phyloP scores from a whole-genome alignment of 2,888 invertebrate species.

The Eumacrocentrus americanus region DNA sequence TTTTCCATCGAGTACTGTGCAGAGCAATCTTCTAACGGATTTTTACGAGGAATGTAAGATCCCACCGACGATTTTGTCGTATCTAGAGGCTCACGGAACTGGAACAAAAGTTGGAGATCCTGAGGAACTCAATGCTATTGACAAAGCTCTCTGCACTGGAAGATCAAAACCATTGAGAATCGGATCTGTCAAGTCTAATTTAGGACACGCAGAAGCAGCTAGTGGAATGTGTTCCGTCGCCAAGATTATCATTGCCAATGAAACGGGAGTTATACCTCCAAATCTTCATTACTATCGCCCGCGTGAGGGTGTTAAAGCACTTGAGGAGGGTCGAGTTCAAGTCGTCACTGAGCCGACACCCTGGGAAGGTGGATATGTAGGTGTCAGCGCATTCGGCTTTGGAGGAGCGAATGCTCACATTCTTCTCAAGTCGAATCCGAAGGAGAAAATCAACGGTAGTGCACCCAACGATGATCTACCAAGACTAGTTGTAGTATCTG shows the following conservation, averaged over 20 bases:
- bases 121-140: slow-evolving; percentile 85
- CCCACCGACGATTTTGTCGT: slow-evolving; percentile 66
- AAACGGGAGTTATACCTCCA: slow-evolving; percentile 79
- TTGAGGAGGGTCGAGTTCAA: slow-evolving; percentile 68
- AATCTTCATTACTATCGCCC: slow-evolving; percentile 80
- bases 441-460: slow-evolving; percentile 69
- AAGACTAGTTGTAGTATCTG: slow-evolving; percentile 76
- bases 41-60: slow-evolving; percentile 69
- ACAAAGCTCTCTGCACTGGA: slow-evolving; percentile 76
- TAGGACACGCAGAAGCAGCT: slow-evolving; percentile 90
- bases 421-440: slow-evolving; percentile 68
- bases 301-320: slow-evolving; percentile 67
- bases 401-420: slow-evolving; percentile 87
- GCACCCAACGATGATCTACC: slow-evolving; percentile 72
- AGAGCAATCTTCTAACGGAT: slow-evolving; percentile 61
- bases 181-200: slow-evolving; percentile 92
- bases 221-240: slow-evolving; percentile 83
- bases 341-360: slow-evolving; percentile 77
- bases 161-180: slow-evolving; percentile 80
- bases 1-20: slow-evolving; percentile 54
- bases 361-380: slow-evolving; percentile 75
- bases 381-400: slow-evolving; percentile 92
- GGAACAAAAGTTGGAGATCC: slow-evolving; percentile 89
- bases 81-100: slow-evolving; percentile 77
- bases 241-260: slow-evolving; percentile 83